Base-by-base conservation (phyloP, 2,113 vertebrate species). In the Copsychus sechellarum region DNA sequence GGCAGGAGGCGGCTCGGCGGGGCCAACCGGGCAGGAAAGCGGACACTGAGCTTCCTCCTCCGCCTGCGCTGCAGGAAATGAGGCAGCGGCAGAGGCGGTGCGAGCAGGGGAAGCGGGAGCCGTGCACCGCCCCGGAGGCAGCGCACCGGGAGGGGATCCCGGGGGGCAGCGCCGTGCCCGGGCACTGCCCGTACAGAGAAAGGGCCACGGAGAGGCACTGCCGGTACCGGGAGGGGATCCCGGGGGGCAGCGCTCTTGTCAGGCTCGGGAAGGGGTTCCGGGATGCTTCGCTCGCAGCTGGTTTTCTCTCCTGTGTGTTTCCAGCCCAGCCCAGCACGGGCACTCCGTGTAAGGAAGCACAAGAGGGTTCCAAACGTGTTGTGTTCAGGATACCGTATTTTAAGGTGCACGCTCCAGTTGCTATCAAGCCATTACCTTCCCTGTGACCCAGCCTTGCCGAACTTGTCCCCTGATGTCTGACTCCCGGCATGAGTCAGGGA, bases 21-120 rank as follows among this genome's bases (percentile, higher is more conserved):
- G 43, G 34, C 21, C 34, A 72, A 56, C 33, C 57, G 66, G 36
- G 4, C 66, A 20, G 45, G 3, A 8, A 24, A 73, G 77, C 36
- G 38, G 60, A 3, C 60, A 24, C 60, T 1, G 45, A 58, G 58
- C 81, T 86, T 90, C 90, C 86, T 70, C 34, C 92, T 20, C 90
- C 77, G 67, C 66, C 86, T 17, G 50, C 31, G 73, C 90, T 65
- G 82, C 96, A 96, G 96, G 96, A 96, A 96, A 79, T 96, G 96
- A 95, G 93, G 94, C 88, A 47, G 69, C 78, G 78, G 86, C 76
- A 12, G 96, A 64, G 96, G 96, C 94, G 96, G 96, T 61, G 93
- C 94, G 60, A 74, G 60, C 6, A 57, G 43, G 71, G 95, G 95
- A 64, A 70, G 78, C 60, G 34, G 33, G 16, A 25, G 78, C 48